Base-by-base conservation (phyloP, 2,113 vertebrate species). In the Anhinga rufa region DNA sequence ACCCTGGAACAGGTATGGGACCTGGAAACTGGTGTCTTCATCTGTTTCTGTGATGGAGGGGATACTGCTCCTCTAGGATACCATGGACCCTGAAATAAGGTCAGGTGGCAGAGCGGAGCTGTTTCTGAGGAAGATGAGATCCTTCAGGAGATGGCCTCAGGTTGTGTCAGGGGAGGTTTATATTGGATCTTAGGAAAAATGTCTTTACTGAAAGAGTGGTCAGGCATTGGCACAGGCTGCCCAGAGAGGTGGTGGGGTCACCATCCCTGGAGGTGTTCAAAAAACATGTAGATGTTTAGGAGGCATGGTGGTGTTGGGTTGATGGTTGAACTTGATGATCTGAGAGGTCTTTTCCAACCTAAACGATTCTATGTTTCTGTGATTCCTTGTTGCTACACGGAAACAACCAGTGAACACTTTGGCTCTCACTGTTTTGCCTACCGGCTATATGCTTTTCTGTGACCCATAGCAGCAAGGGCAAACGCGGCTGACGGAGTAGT, bases 11-110 rank as follows among this genome's bases (percentile, higher is more conserved):
- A 60, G 10, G 18, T 21, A 7, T 3, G 14, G 28, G 9, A 48
- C 17, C 6, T 61, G 44, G 9, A 14, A 20, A 8, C 24, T 12
- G 6, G 3, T 12, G 10, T 42, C 48, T 26, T 20, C 24, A 21
- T 15, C 46, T 40, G 28, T 8, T 13, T n/a, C 42, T 77, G 44
- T 20, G 49, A 8, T 14, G 17, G 69, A 32, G 38, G 9, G 46
- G 29, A 40, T 5, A 0, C 10, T 52, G n/a, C 34, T 78, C 38
- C 48, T 54, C 5, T 8, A 38, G 66, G 32, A 6, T 6, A 38
- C 19, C 11, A 4, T 0, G 4, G 25, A 1, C 15, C 7, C 7
- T 9, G 32, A 20, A 70, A n/a, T 17, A 31, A 40, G 26, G 18
- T 28, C 38, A 54, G 29, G 12, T 2, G 11, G 32, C 17, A 55